Evolutionary conservation across 2,113 vertebrate genomes (phyloP), one percentile per base, ranked within the genome.

Genomic region (Cricetomys ansorgei): DNA sequence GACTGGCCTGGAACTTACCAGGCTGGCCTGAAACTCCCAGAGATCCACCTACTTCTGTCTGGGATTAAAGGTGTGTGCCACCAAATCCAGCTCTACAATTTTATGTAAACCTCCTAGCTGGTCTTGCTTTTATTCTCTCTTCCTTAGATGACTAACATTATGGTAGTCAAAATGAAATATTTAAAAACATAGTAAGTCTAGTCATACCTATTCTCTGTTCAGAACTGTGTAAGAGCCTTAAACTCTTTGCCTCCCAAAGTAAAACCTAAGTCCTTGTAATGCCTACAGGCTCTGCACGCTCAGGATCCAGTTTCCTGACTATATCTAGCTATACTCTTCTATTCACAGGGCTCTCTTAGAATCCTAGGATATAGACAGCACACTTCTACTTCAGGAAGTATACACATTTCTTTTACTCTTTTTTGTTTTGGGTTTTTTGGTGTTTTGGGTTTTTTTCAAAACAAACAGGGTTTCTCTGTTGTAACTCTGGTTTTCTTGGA

Each of bases 141-240:
- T 88, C 48, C 48, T 94, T 87, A 83, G 21, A 67, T 29, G 27
- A 50, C 16, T 73, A 79, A 62, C 76, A 94, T 37, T 59, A 11
- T 25, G 89, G 10, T 19, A 86, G 19, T 62, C 40, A 59, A 45
- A 77, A 9, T 23, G 15, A 75, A 94, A 67, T 25, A 55, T 84
- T 94, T 59, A 75, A 75, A 93, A 89, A 21, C 62, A 80, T 37
- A 80, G 34, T n/a, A 88, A 92, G 75, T 55, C 55, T 31, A 40
- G 69, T 62, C 50, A n/a, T 27, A 34, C 77, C 88, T 77, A 21
- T 43, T 45, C 25, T 96, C 83, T 76, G 12, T 31, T 64, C 34
- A 65, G 96, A 96, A 86, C n/a, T 64, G 84, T 86, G 16, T 45
- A 83, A 92, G 40, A 21, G 25, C 67, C 83, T 50, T 80, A n/a